These are phyloP conservation scores for Willisornis vidua DNA, from an alignment of 2,113 vertebrate species.

Conservation along the genomic window DNA sequence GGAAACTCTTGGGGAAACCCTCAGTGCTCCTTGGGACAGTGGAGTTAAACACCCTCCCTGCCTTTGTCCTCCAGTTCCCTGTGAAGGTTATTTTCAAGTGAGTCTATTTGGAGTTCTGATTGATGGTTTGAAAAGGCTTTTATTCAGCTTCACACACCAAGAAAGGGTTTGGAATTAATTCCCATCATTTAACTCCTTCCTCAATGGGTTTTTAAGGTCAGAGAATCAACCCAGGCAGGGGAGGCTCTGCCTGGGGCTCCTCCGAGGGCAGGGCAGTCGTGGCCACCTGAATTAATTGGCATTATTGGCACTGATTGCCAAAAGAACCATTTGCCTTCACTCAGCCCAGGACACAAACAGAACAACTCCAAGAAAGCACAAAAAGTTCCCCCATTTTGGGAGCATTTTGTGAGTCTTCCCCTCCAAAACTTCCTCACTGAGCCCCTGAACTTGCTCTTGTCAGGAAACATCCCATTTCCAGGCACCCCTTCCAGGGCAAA, in stretches of 20 bases:
- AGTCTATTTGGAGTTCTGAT: slow-evolving; percentile 63
- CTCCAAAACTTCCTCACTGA: neutral
- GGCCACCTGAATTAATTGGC: neutral
- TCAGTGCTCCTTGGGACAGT: neutral
- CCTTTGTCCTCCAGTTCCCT: slow-evolving; percentile 41
- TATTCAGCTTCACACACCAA: slow-evolving; percentile 37
- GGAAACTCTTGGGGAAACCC: neutral
- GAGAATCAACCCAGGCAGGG: slow-evolving; percentile 66
- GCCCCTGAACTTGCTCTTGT: neutral
- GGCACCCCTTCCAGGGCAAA: neutral
- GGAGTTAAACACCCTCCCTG: neutral
- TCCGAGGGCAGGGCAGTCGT: neutral
- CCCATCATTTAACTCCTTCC: slow-evolving; percentile 61
- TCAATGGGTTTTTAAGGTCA: slow-evolving; percentile 73
- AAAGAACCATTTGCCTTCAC: neutral
- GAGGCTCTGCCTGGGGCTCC: neutral
- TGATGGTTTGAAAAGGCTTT: slow-evolving; percentile 57
- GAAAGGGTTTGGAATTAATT: slow-evolving; percentile 72
- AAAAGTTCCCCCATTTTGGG: neutral
- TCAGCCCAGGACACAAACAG: neutral
- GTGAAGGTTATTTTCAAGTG: slow-evolving; percentile 48
- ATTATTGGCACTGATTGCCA: neutral
- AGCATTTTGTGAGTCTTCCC: neutral
- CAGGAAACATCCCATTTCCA: neutral
- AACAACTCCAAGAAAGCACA: neutral